Percentiles rank a stretch among this genome's conserved stretches.
Conservation (phyloP, 1,140 invertebrate genomes). For the Thalassaphorura encarpata region DNA sequence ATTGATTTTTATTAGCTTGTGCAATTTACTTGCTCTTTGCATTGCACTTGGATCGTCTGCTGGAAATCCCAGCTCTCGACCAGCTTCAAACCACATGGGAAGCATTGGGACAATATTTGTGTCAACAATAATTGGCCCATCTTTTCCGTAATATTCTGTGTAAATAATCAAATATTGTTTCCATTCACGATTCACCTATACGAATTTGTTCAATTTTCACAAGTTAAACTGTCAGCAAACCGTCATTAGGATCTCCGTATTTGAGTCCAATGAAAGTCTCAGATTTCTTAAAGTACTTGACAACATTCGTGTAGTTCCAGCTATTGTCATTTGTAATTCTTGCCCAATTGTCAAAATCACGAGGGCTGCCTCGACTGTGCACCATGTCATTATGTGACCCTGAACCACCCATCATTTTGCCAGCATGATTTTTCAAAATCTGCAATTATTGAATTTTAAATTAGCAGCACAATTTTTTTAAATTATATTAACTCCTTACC, state of each 20-base stretch:
- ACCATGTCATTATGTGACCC: constrained; percentile 9
- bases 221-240: neutral
- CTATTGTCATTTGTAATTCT: constrained; percentile 41
- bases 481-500: no score
- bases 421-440: neutral
- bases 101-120: neutral
- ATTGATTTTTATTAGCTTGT: neutral
- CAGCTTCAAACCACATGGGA: neutral
- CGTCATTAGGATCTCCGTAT: neutral
- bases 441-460: no score
- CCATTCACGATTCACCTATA: neutral
- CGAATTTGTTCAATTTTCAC: neutral
- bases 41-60: neutral
- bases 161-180: neutral
- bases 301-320: constrained; percentile 55
- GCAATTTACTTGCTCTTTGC: neutral
- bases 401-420: constrained; percentile 1
- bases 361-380: constrained; percentile 3
- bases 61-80: neutral
- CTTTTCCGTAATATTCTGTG: neutral
- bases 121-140: neutral
- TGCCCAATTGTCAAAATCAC: constrained; percentile 50
- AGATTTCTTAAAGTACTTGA: constrained; percentile 79
- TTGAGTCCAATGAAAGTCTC: constrained; percentile 36
- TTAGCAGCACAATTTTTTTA: no score